Percentiles rank a stretch among this genome's conserved stretches.
Evolutionary conservation across 2,888 invertebrate genomes (phyloP).

Genomic region (Matsumyia berberina): DNA sequence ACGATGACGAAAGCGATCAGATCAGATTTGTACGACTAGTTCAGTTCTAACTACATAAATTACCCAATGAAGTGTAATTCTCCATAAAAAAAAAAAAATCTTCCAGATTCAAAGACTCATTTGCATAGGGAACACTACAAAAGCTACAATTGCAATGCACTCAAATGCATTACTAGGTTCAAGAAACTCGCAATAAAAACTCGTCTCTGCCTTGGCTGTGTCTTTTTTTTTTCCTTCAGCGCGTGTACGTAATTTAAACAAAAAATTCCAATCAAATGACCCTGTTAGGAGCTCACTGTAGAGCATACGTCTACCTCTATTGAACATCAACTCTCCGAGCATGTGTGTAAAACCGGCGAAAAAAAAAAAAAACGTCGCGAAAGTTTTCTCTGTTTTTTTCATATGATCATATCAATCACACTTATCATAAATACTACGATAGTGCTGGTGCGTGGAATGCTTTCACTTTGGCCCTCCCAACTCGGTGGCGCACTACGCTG

Average conservation of each 20-base stretch:
- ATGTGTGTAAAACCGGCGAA: conserved; percentile 36
- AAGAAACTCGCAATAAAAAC: background rate
- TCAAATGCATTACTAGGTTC: too few relatives aligned
- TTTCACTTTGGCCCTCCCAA: conserved; percentile 63
- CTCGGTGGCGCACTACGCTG: background rate
- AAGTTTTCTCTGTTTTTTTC: conserved; percentile 2
- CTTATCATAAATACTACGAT: conserved; percentile 32
- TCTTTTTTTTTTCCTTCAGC: background rate
- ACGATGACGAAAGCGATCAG: too few relatives aligned
- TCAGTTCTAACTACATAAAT: too few relatives aligned
- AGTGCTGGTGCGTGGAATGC: conserved; percentile 30
- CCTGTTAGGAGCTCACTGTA: background rate
- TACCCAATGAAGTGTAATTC: too few relatives aligned
- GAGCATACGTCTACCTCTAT: background rate
- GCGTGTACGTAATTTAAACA: conserved; percentile 14
- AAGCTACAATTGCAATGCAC: too few relatives aligned
- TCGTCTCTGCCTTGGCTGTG: background rate
- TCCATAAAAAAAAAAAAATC: too few relatives aligned
- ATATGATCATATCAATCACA: conserved; percentile 29
- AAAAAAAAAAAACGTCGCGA: conserved; percentile 26
- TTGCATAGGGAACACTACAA: background rate
- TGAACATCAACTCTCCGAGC: background rate
- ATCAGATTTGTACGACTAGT: too few relatives aligned
- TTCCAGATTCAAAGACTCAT: background rate
- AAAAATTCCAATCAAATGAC: conserved; percentile 14